These are phyloP conservation scores for Pimephales promelas DNA, from an alignment of 2,113 vertebrate genomes.

Conservation along the genomic window DNA sequence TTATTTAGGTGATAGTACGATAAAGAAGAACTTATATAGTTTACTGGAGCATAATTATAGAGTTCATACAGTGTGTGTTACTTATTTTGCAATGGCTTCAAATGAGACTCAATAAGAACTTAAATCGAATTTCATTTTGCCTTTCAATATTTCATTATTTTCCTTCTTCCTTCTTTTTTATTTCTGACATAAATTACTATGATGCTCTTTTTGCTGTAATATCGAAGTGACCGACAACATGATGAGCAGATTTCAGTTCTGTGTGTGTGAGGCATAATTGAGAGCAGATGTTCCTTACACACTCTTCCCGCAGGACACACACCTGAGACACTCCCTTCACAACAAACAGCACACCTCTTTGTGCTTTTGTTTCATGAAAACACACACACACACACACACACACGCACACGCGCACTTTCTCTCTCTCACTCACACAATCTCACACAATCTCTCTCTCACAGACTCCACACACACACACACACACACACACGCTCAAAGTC, in stretches of 20 bases:
- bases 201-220: background rate
- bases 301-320: background rate
- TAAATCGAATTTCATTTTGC: background rate
- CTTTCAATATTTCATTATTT: background rate
- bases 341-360: background rate
- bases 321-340: constrained; percentile 5
- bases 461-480: no score
- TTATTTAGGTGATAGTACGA: background rate
- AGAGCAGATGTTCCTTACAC: constrained; percentile 8
- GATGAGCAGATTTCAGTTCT: background rate
- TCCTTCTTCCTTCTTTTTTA: background rate
- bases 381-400: no score
- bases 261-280: background rate
- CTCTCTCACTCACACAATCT: no score
- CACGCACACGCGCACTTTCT: no score
- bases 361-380: background rate
- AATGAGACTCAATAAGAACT: background rate
- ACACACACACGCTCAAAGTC: no score
- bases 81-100: background rate
- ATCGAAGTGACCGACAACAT: background rate
- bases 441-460: no score
- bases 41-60: no score
- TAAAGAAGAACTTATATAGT: background rate
- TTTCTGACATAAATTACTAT: background rate
- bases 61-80: background rate